These are phyloP conservation scores for Nothobranchius kuhntae DNA, from an alignment of 2,113 vertebrate species.

Conservation along the genomic window DNA sequence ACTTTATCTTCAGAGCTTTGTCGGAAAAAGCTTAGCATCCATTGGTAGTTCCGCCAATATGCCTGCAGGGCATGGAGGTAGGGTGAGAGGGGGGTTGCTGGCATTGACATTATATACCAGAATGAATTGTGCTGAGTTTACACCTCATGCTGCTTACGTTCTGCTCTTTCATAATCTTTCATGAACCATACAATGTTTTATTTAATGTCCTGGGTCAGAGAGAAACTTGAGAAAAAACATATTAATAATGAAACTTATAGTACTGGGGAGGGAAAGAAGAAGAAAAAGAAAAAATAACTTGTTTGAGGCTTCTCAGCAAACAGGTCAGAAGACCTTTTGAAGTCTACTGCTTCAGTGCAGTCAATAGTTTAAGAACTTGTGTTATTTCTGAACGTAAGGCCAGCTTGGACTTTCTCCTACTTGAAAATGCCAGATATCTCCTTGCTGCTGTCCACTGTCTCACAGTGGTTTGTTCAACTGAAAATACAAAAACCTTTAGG, in stretches of 20 bases:
- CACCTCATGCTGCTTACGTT: constrained; percentile 96
- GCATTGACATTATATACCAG: constrained; percentile 93
- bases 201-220: constrained; percentile 98
- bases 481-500: constrained; percentile 30
- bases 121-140: constrained; percentile 91
- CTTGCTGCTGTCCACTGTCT: constrained; percentile 64
- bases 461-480: constrained; percentile 60
- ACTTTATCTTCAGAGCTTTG: constrained; percentile 99
- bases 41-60: constrained; percentile 97
- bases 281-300: constrained; percentile 66
- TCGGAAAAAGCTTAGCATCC: constrained; percentile 99
- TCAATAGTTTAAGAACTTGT: constrained; percentile 86
- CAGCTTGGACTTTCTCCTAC: constrained; percentile 75
- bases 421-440: constrained; percentile 82
- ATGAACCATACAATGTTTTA: constrained; percentile 99
- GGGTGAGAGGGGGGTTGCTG: constrained; percentile 84
- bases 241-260: constrained; percentile 85
- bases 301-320: constrained; percentile 83
- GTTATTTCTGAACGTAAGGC: constrained; percentile 83
- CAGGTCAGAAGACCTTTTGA: constrained; percentile 85
- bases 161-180: constrained; percentile 97
- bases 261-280: constrained; percentile 73
- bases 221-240: constrained; percentile 94
- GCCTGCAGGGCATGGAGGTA: constrained; percentile 86
- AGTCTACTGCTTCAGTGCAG: constrained; percentile 80